Evolutionary conservation across 2,113 vertebrate species (phyloP), one percentile per base, ranked within the genome.

Genomic region (Brachypodius melanocephalos): DNA sequence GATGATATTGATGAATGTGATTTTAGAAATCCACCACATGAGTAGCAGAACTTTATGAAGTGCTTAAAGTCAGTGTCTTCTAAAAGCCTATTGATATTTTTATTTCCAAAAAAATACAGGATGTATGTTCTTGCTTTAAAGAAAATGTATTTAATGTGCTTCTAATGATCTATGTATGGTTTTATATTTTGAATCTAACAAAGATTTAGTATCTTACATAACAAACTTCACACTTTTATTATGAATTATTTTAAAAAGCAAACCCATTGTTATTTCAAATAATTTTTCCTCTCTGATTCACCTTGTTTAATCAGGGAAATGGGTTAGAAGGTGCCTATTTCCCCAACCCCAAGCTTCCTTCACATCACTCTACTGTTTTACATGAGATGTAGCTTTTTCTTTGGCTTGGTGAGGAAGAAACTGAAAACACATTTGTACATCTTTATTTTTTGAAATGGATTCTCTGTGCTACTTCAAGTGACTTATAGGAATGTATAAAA

Each of bases 361-460:
- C 11, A 42, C 2, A 3, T 59, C 17, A 42, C 9, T 73, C 28
- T 14, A 18, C 34, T 57, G 10, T 51, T 78, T 72, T 63, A 12
- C 12, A 1, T 68, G 22, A 80, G 71, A 72, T 24, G 12, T 26
- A 52, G 4, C 4, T 65, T 80, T 87, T 76, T 31, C 38, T 93
- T 89, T 62, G 54, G 6, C 20, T 91, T 15, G 2, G 8, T 38
- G 34, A 55, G 17, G n/a, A 66, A 76, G 54, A 76, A 91, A 48
- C 17, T 74, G 52, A 43, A 85, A 89, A 16, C 46, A n/a, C 68
- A 72, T 82, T 88, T 83, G 85, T 92, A 82, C 72, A 54, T 77
- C 58, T 95, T 66, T 88, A 82, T 93, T 80, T 79, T 94, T 73
- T 87, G 31, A 82, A 91, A 72, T 81, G 29, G 52, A 72, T 88